Conservation (phyloP, 2,888 invertebrate genomes). For the Meteorus colon region DNA sequence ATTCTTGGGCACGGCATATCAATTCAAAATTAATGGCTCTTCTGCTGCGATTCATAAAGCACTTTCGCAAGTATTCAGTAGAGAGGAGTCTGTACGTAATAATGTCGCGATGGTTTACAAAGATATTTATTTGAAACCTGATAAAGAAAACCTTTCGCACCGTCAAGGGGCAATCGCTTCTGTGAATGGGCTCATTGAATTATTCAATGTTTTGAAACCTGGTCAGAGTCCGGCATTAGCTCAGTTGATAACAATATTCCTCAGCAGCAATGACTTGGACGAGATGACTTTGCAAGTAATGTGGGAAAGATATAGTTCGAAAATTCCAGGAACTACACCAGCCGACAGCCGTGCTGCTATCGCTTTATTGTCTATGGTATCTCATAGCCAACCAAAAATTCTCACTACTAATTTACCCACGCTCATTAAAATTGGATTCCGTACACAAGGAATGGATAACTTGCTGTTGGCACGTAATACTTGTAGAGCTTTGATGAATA, state of each 20-base stretch:
- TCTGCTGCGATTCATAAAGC: constrained; percentile 76
- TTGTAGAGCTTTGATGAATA: constrained; percentile 77
- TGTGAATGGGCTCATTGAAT: constrained; percentile 61
- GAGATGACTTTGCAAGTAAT: constrained; percentile 77
- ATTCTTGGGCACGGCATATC: constrained; percentile 87
- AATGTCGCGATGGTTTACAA: constrained; percentile 67
- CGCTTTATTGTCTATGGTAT: constrained; percentile 85
- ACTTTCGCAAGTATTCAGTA: constrained; percentile 64
- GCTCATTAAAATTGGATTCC: constrained; percentile 83
- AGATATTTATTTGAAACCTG: constrained; percentile 60
- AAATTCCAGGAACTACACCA: constrained; percentile 80
- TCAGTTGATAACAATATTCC: constrained; percentile 64
- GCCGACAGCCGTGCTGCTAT: constrained; percentile 84
- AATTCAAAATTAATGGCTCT: constrained; percentile 85
- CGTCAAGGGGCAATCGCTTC: constrained; percentile 60
- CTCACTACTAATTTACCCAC: constrained; percentile 82
- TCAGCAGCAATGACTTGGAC: constrained; percentile 56
- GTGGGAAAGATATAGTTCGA: constrained; percentile 89
- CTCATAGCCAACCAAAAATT: constrained; percentile 78
- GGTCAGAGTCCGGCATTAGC: constrained; percentile 65
- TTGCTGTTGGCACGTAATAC: constrained; percentile 77
- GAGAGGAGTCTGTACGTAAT: constrained; percentile 66
- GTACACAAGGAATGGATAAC: constrained; percentile 74
- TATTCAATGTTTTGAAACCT: constrained; percentile 62
- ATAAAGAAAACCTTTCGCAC: constrained; percentile 53